Base-by-base conservation (phyloP, 2,888 invertebrate species). In the Branchellion lobata region DNA sequence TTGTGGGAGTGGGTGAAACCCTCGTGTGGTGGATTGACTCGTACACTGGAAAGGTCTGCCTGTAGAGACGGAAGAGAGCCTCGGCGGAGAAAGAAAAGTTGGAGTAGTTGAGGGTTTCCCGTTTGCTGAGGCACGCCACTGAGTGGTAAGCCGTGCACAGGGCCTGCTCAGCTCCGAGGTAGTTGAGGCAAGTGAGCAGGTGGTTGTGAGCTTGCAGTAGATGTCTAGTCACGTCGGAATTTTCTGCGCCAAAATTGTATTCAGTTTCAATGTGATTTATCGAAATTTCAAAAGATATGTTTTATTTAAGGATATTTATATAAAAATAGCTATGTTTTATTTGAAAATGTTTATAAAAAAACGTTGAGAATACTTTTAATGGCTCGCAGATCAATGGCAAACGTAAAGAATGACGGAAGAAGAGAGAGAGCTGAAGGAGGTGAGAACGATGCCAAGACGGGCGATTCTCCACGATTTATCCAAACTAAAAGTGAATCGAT, bases 11-110 rank as follows among this genome's bases (percentile, higher is more conserved):
- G 5, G 61, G 8, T 18, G 21, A 14, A 14, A n/a, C 3, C 21
- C 11, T 18, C 21, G 21, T 57, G 24, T 8, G 27, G 34, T 78
- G 61, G 61, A 5, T 18, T 14, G 61, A 18, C 5, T 57, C 61
- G 61, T 24, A 57, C 11, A 57, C 80, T n/a, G 83, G 83, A 73
- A 80, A 82, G 1, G 81, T 57, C 72, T 82, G 82, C 29, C 83
- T 81, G 80, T 83, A 83, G 18, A 83, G 57, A 21, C 82, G 79
- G 61, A 83, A 83, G 0, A 81, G 80, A n/a, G 82, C 80, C 78
- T 83, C 83, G 11, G 81, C 83, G 31, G 80, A 78, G 80, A 83
- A 83, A 24, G 83, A 82, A 57, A 79, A 83, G 79, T 83, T 83
- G 40, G 82, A 81, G 71, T 83, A 83, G 80, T 80, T 82, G 51